Conservation (phyloP, 2,888 invertebrate species). For the Oscheius myriophilus region DNA sequence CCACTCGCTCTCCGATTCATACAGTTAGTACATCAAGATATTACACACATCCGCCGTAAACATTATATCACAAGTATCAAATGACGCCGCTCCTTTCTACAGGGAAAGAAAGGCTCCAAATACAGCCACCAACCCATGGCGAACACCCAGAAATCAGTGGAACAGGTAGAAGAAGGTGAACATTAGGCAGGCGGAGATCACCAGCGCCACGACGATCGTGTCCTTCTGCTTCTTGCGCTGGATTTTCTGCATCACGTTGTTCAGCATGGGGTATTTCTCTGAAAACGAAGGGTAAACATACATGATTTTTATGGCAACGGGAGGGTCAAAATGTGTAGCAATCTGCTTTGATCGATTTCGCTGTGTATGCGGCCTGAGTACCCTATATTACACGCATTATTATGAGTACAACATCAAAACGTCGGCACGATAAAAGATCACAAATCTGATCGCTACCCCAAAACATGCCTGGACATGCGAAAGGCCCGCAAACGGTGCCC, state of each 20-base stretch:
- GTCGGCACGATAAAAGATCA: too few species aligned
- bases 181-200: slow-evolving; percentile 86
- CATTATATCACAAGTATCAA: background rate
- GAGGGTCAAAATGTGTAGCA: too few species aligned
- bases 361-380: too few species aligned
- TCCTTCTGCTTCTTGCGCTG: slow-evolving; percentile 92
- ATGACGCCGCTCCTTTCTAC: background rate
- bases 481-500: too few species aligned
- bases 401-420: too few species aligned
- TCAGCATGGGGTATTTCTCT: slow-evolving; percentile 69
- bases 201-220: slow-evolving; percentile 87
- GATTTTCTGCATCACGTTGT: slow-evolving; percentile 76
- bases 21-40: background rate
- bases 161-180: slow-evolving; percentile 54
- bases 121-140: background rate
- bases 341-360: too few species aligned
- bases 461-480: too few species aligned
- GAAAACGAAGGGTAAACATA: too few species aligned
- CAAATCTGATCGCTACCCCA: too few species aligned
- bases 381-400: too few species aligned
- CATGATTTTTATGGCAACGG: too few species aligned
- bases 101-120: background rate
- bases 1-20: background rate
- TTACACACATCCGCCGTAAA: slow-evolving; percentile 1
- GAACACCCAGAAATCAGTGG: slow-evolving; percentile 28